A percentile compares a stretch with the other conserved stretches of the same genome.
Evolutionary conservation across 2,797 vertebrate species (phyloP).

Genomic region (Knipowitschia caucasica): DNA sequence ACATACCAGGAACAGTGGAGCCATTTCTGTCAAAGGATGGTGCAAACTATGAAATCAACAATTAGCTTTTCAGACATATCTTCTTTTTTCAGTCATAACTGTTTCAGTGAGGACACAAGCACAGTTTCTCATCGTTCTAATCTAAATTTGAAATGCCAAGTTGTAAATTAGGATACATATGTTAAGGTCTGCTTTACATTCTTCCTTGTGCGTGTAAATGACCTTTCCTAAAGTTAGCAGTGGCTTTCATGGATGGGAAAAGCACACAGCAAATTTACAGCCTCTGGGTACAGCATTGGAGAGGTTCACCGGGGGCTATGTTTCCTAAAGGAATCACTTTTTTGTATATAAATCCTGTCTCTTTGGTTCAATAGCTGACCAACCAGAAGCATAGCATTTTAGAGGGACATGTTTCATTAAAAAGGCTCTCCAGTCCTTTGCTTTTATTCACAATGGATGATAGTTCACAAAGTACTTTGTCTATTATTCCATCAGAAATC

Average conservation of each 20-base stretch:
- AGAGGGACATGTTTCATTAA: slow-evolving; percentile 61
- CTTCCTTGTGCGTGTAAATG: slow-evolving; percentile 23
- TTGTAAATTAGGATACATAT: neutral
- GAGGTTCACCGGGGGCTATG: slow-evolving; percentile 56
- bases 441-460: slow-evolving; percentile 44
- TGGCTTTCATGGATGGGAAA: slow-evolving; percentile 49
- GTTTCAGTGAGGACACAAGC: neutral
- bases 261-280: slow-evolving; percentile 69
- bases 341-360: slow-evolving; percentile 66
- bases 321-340: slow-evolving; percentile 70
- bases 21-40: slow-evolving; percentile 21
- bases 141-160: neutral
- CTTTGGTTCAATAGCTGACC: slow-evolving; percentile 54
- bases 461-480: slow-evolving; percentile 56
- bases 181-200: slow-evolving; percentile 5
- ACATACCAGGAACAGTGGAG: slow-evolving; percentile 41
- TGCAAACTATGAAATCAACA: slow-evolving; percentile 26
- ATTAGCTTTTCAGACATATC: slow-evolving; percentile 25
- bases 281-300: slow-evolving; percentile 38
- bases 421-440: slow-evolving; percentile 69
- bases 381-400: slow-evolving; percentile 47
- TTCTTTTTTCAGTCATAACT: neutral
- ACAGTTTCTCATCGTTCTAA: neutral
- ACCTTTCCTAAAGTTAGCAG: slow-evolving; percentile 60
- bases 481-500: slow-evolving; percentile 42